Evolutionary conservation across 2,113 vertebrate genomes (phyloP), one percentile per base, ranked within the genome.

Genomic region (Garra rufa): DNA sequence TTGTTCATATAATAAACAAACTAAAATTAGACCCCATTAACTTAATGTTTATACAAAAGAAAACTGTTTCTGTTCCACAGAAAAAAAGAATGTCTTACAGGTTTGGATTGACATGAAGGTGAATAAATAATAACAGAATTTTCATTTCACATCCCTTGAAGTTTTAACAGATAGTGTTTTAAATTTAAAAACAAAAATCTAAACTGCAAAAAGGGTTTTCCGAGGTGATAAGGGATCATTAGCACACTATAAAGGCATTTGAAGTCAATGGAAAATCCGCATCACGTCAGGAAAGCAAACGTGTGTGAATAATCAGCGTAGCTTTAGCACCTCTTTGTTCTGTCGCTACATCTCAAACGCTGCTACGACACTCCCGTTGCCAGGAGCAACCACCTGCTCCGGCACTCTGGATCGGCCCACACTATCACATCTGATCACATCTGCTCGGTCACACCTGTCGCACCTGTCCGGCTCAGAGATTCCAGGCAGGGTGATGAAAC

Each of bases 351-450:
- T 65, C 61, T 65, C 15, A 50, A 81, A 81, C 52, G 43, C 28
- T 50, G 52, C 43, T 9, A 69, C 26, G 79, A 52, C 46, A 70
- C 41, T 81, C 43, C 30, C 21, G 63, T 82, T 82, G 61, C 79
- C 30, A 82, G 0, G 17, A 30, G 63, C 65, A 70, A 70, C 65
- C 46, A 41, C 63, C 46, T 15, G 63, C 80, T 80, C 19, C 7
- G 13, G 80, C 1, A 13, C 65, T 69, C 19, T 50, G 48, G 79
- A 70, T 63, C 15, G 5, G 57, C 61, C 61, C 44, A 48, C 41
- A 52, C 79, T 69, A 81, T 82, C 80, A 82, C 63, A 82, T 82
- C 46, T 55, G 63, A 69, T 81, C 79, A 81, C 79, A 70, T 81
- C 79, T 81, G 61, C 21, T 17, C 41, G 24, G 41, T 82, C 80